Percentiles rank a stretch among this genome's conserved stretches.
Evolutionary conservation across 2,888 invertebrate genomes (phyloP).

Genomic region (Abrostola triplasia): DNA sequence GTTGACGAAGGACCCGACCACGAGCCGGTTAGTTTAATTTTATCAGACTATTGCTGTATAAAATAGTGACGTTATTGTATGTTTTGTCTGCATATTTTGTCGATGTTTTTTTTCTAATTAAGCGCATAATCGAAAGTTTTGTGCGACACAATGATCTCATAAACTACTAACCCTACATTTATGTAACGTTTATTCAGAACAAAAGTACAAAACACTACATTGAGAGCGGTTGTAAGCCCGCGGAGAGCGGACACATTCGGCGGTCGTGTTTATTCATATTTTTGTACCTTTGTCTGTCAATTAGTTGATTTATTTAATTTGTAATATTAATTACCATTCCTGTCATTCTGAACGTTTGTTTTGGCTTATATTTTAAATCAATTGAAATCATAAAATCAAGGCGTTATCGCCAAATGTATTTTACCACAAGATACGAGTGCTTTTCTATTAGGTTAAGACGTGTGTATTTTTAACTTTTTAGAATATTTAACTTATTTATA

Average conservation of each 20-base stretch:
- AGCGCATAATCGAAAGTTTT: constrained; percentile 78
- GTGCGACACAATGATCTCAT: constrained; percentile 87
- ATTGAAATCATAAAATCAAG: constrained; percentile 62
- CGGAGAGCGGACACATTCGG: constrained; percentile 61
- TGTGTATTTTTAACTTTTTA: constrained; percentile 89
- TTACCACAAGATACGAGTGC: constrained; percentile 81
- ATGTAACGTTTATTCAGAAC: constrained; percentile 76
- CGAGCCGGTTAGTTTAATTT: constrained; percentile 72
- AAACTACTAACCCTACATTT: constrained; percentile 85
- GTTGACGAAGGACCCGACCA: constrained; percentile 68
- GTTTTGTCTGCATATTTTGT: constrained; percentile 86
- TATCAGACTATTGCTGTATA: constrained; percentile 75
- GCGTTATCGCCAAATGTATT: constrained; percentile 64
- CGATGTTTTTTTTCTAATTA: constrained; percentile 81
- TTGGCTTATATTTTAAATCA: constrained; percentile 70
- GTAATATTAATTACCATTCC: constrained; percentile 81
- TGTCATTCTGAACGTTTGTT: constrained; percentile 75
- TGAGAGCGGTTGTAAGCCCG: constrained; percentile 56
- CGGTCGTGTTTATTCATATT: constrained; percentile 78
- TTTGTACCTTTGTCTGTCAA: constrained; percentile 86
- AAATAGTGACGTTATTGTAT: constrained; percentile 75
- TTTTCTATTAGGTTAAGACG: constrained; percentile 87
- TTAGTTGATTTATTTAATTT: constrained; percentile 79
- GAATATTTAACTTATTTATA: constrained; percentile 89
- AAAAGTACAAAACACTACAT: constrained; percentile 84